phyloP scores from a whole-genome alignment of 1,140 invertebrate genomes.

The Zelostemma sp. region DNA sequence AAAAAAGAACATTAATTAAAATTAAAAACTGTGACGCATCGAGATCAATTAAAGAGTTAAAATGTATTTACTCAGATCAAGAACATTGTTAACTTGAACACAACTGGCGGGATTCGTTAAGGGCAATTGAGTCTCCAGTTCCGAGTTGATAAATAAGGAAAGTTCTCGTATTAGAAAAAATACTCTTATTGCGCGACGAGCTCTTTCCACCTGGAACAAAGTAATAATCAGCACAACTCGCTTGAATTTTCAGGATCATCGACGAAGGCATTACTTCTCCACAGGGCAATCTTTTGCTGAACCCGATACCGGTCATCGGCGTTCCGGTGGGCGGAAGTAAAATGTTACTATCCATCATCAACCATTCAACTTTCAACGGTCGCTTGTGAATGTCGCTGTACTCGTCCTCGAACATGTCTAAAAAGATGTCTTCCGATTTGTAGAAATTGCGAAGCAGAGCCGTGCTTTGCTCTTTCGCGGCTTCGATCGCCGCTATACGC shows the following conservation, averaged over 20 bases:
- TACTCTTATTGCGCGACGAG: constrained; percentile 91
- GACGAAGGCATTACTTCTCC: constrained; percentile 83
- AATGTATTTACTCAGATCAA: constrained; percentile 87
- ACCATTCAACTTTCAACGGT: constrained; percentile 90
- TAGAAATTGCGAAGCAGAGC: constrained; percentile 92
- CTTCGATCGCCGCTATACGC: constrained; percentile 77
- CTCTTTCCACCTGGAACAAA: constrained; percentile 85
- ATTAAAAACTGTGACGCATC: constrained; percentile 21
- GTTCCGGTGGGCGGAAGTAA: constrained; percentile 96
- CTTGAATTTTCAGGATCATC: too few relatives aligned
- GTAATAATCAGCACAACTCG: background rate
- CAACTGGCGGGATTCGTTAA: constrained; percentile 91
- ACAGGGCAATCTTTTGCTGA: constrained; percentile 94
- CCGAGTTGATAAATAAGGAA: constrained; percentile 83
- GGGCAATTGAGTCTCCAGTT: constrained; percentile 89
- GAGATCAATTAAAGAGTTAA: background rate
- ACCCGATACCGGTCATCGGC: constrained; percentile 95
- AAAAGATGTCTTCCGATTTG: constrained; percentile 96
- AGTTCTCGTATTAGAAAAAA: constrained; percentile 93
- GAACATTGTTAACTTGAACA: constrained; percentile 90
- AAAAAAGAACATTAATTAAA: constrained; percentile 14
- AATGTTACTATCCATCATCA: constrained; percentile 97
- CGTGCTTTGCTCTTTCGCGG: constrained; percentile 88
- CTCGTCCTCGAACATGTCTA: constrained; percentile 99
- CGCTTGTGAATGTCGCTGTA: constrained; percentile 90